Conservation (phyloP, 2,113 vertebrate genomes). For the Rynchops niger region DNA sequence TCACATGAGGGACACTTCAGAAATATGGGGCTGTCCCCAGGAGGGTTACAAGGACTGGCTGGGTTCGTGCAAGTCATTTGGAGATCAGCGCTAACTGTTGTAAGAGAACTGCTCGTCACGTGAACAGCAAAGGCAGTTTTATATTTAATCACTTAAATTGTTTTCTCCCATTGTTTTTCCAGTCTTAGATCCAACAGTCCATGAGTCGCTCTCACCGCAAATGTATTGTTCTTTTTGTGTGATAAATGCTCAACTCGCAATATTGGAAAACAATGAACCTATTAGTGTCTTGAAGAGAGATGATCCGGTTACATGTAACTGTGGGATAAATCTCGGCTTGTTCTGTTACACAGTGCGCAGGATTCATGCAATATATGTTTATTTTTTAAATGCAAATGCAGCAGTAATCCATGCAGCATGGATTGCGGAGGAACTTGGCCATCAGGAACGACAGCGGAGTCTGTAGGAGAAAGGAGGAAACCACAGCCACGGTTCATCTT, state of each 20-base stretch:
- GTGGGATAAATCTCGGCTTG: not conserved
- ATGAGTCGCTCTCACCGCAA: not conserved
- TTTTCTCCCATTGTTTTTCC: not conserved
- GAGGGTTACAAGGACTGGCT: not conserved
- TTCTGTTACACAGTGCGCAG: not conserved
- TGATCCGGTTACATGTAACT: not conserved
- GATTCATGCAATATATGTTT: not conserved
- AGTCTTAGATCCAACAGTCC: not conserved
- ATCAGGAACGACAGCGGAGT: rapidly evolving
- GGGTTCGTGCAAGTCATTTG: no score
- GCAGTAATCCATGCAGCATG: not conserved
- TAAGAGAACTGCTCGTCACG: not conserved
- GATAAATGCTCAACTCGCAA: not conserved
- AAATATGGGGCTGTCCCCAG: not conserved
- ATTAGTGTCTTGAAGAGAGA: not conserved
- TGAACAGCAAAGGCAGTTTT: not conserved
- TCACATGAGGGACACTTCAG: not conserved
- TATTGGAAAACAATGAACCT: not conserved
- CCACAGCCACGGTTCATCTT: not conserved
- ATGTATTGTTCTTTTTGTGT: not conserved
- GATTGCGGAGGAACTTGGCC: not conserved
- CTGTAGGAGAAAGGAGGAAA: not conserved
- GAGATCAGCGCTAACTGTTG: not conserved
- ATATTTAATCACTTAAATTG: not conserved
- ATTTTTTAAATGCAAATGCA: not conserved